Conservation (phyloP, 2,888 invertebrate genomes). For the Leptodirus hochenwartii region DNA sequence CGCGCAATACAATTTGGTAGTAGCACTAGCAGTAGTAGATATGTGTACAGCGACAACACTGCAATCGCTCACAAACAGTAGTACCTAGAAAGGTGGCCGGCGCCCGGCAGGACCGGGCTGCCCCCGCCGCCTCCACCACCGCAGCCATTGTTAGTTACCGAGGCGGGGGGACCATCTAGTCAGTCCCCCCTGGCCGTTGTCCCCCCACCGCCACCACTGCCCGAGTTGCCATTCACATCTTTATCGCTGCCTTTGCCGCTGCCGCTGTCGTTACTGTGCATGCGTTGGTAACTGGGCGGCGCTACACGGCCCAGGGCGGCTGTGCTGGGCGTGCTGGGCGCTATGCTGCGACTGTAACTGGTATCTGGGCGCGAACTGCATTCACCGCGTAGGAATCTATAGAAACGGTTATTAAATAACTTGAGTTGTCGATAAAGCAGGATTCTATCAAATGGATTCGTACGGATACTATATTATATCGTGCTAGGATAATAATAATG, state of each 20-base stretch:
- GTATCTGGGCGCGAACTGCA: constrained; percentile 31
- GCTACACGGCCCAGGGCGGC: constrained; percentile 30
- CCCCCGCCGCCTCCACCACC: no score
- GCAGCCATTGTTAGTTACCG: no score
- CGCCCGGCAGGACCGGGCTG: no score
- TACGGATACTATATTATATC: no score
- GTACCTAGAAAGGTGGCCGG: no score
- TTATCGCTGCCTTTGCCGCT: constrained; percentile 51
- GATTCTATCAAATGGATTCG: no score
- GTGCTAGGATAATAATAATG: no score
- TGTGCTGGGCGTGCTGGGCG: constrained; percentile 55
- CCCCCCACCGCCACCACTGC: no score
- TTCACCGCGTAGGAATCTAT: constrained; percentile 85
- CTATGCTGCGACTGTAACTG: constrained; percentile 27
- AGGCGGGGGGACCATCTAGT: constrained; percentile 60
- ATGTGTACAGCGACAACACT: no score
- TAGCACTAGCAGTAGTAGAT: no score
- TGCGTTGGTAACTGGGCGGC: constrained; percentile 65
- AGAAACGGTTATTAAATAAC: not conserved
- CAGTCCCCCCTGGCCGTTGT: constrained; percentile 49
- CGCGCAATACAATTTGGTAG: no score
- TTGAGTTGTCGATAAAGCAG: not conserved
- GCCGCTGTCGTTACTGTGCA: constrained; percentile 69
- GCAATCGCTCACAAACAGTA: no score
- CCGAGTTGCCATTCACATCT: constrained; percentile 35